Conservation (phyloP, 2,888 invertebrate species). For the Rhingia campestris region DNA sequence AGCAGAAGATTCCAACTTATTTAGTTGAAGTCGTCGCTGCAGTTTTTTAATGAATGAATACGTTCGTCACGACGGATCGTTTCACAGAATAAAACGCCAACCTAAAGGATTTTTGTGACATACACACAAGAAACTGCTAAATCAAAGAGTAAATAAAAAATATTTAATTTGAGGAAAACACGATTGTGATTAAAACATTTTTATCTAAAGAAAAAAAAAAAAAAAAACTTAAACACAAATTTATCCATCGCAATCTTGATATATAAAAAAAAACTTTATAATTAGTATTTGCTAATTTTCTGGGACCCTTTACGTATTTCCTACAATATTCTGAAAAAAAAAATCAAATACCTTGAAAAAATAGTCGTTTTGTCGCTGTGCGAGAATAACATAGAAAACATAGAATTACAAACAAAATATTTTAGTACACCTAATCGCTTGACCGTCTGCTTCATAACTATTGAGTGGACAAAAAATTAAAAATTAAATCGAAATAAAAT, state of each 20-base stretch:
- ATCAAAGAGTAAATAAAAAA: conserved; percentile 53
- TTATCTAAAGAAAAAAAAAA: conserved; percentile 51
- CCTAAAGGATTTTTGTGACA: conserved; percentile 74
- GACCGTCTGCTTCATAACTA: conserved; percentile 68
- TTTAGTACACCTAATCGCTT: conserved; percentile 66
- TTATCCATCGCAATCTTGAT: conserved; percentile 55
- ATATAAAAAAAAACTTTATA: conserved; percentile 45
- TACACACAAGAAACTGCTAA: conserved; percentile 57
- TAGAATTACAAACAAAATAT: conserved; percentile 33
- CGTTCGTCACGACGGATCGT: conserved; percentile 68
- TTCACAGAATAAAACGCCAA: conserved; percentile 70
- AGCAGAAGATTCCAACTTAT: conserved; percentile 68
- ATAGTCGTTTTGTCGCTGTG: conserved; percentile 73
- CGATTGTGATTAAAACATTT: conserved; percentile 63
- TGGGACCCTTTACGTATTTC: conserved; percentile 71
- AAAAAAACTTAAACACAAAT: conserved; percentile 31
- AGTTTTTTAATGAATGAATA: conserved; percentile 72
- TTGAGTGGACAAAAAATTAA: conserved; percentile 60
- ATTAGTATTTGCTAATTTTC: conserved; percentile 72
- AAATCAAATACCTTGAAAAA: conserved; percentile 34
- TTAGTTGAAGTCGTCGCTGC: conserved; percentile 70
- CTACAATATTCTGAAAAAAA: conserved; percentile 57
- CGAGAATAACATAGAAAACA: conserved; percentile 62
- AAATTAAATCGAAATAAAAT: conserved; percentile 14
- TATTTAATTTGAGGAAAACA: conserved; percentile 39